Conservation (phyloP, 2,888 invertebrate genomes). For the Creontiades dilutus region DNA sequence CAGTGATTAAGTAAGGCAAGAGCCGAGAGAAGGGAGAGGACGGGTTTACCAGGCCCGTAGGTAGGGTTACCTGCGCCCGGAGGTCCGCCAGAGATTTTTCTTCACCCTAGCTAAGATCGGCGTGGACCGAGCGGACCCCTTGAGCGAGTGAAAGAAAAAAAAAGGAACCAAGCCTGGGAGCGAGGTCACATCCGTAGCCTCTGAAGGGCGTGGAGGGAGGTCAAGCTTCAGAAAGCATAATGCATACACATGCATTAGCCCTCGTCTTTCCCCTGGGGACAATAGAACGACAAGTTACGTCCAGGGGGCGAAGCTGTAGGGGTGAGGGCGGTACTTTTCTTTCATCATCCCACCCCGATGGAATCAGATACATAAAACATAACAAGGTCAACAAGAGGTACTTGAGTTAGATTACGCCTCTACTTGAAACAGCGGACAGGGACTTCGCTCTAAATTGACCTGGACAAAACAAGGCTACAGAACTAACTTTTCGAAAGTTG, state of each 20-base stretch:
- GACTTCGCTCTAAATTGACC: no score
- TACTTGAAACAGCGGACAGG: no score
- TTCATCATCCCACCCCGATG: background rate
- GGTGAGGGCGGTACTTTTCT: background rate
- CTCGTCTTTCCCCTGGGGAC: conserved; percentile 27
- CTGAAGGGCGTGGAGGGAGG: background rate
- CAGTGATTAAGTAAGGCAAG: conserved; percentile 64
- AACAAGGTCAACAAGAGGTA: background rate
- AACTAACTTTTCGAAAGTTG: no score
- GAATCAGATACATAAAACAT: conserved; percentile 6
- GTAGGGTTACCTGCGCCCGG: conserved; percentile 40
- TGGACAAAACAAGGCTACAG: no score
- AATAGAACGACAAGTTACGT: conserved; percentile 1
- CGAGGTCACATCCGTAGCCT: conserved; percentile 62
- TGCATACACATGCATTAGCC: conserved; percentile 64
- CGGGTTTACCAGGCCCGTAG: conserved; percentile 4
- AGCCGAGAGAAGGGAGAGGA: conserved; percentile 41
- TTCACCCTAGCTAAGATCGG: conserved; percentile 40
- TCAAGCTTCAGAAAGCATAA: conserved; percentile 37
- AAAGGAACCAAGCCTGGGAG: conserved; percentile 59
- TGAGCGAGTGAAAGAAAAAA: conserved; percentile 3
- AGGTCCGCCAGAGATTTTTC: conserved; percentile 48
- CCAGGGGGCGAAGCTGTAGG: background rate
- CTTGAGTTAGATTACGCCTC: background rate
- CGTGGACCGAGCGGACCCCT: conserved; percentile 31